A percentile compares a stretch with the other conserved stretches of the same genome.
These are phyloP conservation scores for Dryobota labecula DNA, from an alignment of 2,888 invertebrate species.

Conservation along the genomic window DNA sequence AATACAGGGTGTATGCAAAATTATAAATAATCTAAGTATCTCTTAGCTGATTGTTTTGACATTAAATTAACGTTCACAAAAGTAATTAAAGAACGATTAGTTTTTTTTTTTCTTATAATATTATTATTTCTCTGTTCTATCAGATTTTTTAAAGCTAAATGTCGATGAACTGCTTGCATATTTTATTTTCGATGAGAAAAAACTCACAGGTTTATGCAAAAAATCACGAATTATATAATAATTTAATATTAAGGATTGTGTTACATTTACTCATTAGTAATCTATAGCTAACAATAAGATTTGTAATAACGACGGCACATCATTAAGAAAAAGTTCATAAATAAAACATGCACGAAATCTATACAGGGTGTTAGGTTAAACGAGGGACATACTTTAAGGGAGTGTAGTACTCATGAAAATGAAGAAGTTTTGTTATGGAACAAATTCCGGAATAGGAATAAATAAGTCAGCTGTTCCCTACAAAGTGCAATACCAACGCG, in stretches of 20 bases:
- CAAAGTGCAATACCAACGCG: too few relatives aligned
- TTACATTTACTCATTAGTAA: background rate
- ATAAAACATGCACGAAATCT: background rate
- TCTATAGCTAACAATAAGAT: too few relatives aligned
- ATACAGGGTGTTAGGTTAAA: too few relatives aligned
- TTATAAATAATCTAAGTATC: background rate
- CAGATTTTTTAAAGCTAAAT: background rate
- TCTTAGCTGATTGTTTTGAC: background rate
- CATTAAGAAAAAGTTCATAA: background rate
- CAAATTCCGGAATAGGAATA: too few relatives aligned
- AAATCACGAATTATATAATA: background rate
- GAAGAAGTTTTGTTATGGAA: too few relatives aligned
- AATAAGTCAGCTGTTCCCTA: too few relatives aligned
- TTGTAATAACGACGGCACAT: background rate
- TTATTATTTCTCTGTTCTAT: background rate
- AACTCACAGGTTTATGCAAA: background rate
- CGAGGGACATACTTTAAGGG: too few relatives aligned
- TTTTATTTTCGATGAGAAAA: background rate
- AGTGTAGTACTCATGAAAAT: too few relatives aligned
- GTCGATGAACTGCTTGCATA: background rate
- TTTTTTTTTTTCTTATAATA: background rate
- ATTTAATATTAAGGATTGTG: background rate
- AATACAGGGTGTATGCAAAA: background rate
- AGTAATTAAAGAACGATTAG: background rate
- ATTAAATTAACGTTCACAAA: constrained; percentile 2